Base-by-base conservation (phyloP, 1,140 invertebrate species). In the Pseudomyrmex concolor region DNA sequence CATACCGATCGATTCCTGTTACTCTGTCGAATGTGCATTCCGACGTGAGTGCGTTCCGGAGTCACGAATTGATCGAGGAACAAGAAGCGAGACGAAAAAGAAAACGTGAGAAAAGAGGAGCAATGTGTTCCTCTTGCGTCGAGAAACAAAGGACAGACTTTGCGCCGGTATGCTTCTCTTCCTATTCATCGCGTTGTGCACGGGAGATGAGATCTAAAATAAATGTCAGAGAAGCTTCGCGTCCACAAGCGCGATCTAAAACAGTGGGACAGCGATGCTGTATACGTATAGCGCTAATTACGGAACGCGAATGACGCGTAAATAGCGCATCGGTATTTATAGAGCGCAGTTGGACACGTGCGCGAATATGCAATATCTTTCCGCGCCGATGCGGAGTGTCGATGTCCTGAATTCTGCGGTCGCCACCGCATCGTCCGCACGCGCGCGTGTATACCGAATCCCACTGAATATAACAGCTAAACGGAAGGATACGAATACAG, bases 1-100 rank as follows among this genome's bases (percentile, higher is more conserved):
- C 54, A 59, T 60, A 71, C 60, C 66, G 76, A 80, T 80, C 76
- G 67, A 80, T 80, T 71, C 76, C 76, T 60, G 66, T 70, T 71
- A 80, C 66, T 80, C 71, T 80, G 76, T 70, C 55, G 55, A 70
- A 71, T 48, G 60, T 43, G 45, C 76, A 80, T 80, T 80, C 66
- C 66, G 15, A 45, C 19, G 19, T 34, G 64, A 12, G 54, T 8
- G 54, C 66, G 22, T 80, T 50, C 54, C 55, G 50, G 43, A 71
- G 66, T n/a, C 51, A 3, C 50, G 74, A 55, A 57, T 55, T 34
- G 34, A 34, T 34, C 34, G 34, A 34, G 34, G 5, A 34, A 34
- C 34, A 34, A 5, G 34, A 34, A 34, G 34, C 34, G 34, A 67
- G 4, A 17, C 76, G 15, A 54, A 17, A 43, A 59, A 43, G 12